Evolutionary conservation across 2,113 vertebrate genomes (phyloP).

Genomic region (Elaphurus davidianus): DNA sequence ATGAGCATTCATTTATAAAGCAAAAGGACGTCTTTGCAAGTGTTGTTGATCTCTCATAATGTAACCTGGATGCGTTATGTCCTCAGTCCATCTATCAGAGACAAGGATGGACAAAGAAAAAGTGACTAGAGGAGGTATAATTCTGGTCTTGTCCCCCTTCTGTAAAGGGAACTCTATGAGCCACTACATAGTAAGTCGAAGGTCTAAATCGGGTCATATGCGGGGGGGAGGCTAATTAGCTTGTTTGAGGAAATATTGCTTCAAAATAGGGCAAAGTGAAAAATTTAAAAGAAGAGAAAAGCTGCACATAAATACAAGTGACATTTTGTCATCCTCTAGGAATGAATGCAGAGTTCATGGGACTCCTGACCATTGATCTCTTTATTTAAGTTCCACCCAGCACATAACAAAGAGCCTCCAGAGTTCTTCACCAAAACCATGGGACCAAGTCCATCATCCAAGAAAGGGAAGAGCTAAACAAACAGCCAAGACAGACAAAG

Average conservation of each 20-base stretch:
- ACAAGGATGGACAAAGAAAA: not conserved
- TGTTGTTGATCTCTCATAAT: not conserved
- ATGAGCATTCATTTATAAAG: not conserved
- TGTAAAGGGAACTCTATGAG: not conserved
- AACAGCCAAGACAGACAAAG: not conserved
- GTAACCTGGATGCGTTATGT: not conserved
- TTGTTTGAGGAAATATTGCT: not conserved
- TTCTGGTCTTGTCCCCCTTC: not conserved
- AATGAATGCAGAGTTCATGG: not conserved
- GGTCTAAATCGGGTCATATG: not conserved
- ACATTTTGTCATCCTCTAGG: not conserved
- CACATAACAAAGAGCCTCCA: not conserved
- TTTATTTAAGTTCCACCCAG: not conserved
- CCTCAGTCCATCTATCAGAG: not conserved
- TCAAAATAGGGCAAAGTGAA: not conserved
- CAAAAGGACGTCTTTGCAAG: not conserved
- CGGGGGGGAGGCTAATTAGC: not conserved
- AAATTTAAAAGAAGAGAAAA: not conserved
- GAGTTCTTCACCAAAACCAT: not conserved
- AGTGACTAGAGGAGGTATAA: not conserved
- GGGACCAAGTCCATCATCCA: not conserved
- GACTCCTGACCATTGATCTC: not conserved
- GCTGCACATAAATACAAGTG: not conserved
- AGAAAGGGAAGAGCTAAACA: not conserved
- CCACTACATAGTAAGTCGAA: not conserved